A percentile compares a stretch with the other conserved stretches of the same genome.
phyloP scores from a whole-genome alignment of 2,113 vertebrate genomes.

The Narcine bancroftii region DNA sequence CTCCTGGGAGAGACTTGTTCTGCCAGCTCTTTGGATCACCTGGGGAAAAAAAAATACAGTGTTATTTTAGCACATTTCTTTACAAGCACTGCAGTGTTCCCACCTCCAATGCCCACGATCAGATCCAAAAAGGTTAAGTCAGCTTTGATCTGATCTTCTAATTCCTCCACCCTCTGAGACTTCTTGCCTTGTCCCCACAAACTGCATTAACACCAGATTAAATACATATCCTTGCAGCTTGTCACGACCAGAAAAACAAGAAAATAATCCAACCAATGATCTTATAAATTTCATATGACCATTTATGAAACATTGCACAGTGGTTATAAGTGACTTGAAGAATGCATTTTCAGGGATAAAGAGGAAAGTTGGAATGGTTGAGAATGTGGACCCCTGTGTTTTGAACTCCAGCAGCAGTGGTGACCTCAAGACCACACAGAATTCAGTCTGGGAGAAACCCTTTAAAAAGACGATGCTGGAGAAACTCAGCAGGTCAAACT shows the following conservation, averaged over 20 bases:
- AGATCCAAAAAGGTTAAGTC: not conserved
- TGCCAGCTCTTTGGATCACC: constrained; percentile 99
- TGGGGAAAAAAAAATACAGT: constrained; percentile 54
- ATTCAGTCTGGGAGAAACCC: not conserved
- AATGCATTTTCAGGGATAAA: not conserved
- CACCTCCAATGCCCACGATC: not conserved
- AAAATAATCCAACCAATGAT: not conserved
- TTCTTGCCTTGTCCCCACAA: not conserved
- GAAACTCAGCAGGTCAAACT: no score
- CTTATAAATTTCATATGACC: not conserved
- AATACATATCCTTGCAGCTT: not conserved
- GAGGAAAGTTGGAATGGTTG: not conserved
- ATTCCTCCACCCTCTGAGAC: not conserved
- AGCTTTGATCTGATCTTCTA: not conserved
- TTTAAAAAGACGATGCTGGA: not conserved
- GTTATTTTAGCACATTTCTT: not conserved
- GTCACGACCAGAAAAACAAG: not conserved
- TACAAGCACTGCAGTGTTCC: not conserved
- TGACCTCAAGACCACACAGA: not conserved
- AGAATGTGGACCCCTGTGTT: no score
- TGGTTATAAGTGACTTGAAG: not conserved
- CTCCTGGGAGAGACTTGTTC: constrained; percentile 97
- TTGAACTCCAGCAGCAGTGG: no score
- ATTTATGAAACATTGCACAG: not conserved
- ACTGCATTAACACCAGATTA: not conserved